Percentiles rank a stretch among this genome's conserved stretches.
Evolutionary conservation across 1,140 invertebrate genomes (phyloP).

Genomic region (Aphidius gifuensis): DNA sequence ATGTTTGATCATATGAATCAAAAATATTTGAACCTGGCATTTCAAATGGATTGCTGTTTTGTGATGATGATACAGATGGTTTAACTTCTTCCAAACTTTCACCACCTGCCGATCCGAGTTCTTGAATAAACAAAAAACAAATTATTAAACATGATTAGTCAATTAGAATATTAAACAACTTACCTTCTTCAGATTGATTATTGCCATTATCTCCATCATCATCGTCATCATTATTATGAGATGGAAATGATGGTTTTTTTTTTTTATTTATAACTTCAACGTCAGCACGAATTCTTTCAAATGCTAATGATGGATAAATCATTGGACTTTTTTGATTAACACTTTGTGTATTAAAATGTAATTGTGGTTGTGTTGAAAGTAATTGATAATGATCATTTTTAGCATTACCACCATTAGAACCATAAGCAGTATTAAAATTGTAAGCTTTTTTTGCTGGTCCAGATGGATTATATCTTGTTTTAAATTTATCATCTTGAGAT

Average conservation of each 20-base stretch:
- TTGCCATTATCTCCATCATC: slow-evolving; percentile 29
- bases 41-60: slow-evolving; percentile 2
- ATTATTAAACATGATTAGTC: no score
- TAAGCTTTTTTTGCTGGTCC: background rate
- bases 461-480: no score
- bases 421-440: slow-evolving; percentile 19
- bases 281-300: slow-evolving; percentile 39
- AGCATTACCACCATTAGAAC: slow-evolving; percentile 14
- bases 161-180: background rate
- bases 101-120: background rate
- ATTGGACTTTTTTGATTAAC: slow-evolving; percentile 12
- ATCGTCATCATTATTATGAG: slow-evolving; percentile 18
- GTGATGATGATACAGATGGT: background rate
- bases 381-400: slow-evolving; percentile 35
- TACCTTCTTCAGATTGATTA: slow-evolving; percentile 24
- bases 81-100: slow-evolving; percentile 28
- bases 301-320: slow-evolving; percentile 24
- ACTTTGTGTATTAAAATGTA: slow-evolving; percentile 36
- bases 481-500: no score
- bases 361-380: slow-evolving; percentile 40
- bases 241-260: slow-evolving; percentile 35
- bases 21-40: slow-evolving; percentile 20
- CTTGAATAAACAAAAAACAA: no score
- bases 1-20: slow-evolving; percentile 24
- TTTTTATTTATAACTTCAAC: slow-evolving; percentile 43